These are phyloP conservation scores for Carcinoscorpius rotundicauda DNA, from an alignment of 1,140 invertebrate species.

Conservation along the genomic window DNA sequence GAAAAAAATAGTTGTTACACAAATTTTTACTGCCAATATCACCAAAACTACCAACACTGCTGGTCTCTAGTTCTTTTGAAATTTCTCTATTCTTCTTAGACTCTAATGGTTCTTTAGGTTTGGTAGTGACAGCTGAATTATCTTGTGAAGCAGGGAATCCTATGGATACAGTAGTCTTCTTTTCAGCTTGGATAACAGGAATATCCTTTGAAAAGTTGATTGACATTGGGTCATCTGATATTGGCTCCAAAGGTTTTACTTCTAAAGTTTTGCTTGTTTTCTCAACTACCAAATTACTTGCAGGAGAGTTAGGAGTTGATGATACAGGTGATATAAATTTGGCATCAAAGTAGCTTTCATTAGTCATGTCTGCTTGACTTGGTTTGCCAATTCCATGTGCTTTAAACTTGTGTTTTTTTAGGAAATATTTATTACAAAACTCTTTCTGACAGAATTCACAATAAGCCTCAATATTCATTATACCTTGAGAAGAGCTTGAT, in stretches of 20 bases:
- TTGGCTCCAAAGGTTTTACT: slow-evolving; percentile 81
- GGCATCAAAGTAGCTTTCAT: neutral
- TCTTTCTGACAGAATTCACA: slow-evolving; percentile 49
- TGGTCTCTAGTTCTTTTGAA: slow-evolving; percentile 57
- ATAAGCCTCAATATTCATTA: slow-evolving; percentile 91
- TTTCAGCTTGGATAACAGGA: too few relatives aligned
- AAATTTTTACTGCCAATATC: slow-evolving; percentile 91
- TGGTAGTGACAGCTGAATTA: slow-evolving; percentile 3
- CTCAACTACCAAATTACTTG: neutral
- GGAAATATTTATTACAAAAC: slow-evolving; percentile 96
- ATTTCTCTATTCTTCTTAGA: slow-evolving; percentile 38
- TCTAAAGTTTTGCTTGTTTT: slow-evolving; percentile 15
- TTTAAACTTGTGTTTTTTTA: slow-evolving; percentile 94
- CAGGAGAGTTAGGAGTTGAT: slow-evolving; percentile 5
- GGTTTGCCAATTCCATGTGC: slow-evolving; percentile 63
- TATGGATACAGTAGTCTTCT: too few relatives aligned
- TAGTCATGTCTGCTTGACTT: slow-evolving; percentile 10
- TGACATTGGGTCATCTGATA: slow-evolving; percentile 36
- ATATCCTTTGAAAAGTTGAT: neutral
- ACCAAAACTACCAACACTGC: slow-evolving; percentile 79
- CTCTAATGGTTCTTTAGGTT: slow-evolving; percentile 10
- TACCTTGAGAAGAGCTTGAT: slow-evolving; percentile 42
- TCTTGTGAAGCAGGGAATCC: too few relatives aligned
- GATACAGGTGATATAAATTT: neutral
- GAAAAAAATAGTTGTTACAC: slow-evolving; percentile 86